Percentiles rank a stretch among this genome's conserved stretches.
Evolutionary conservation across 2,888 invertebrate species (phyloP).

Genomic region (Drosophila borborema): DNA sequence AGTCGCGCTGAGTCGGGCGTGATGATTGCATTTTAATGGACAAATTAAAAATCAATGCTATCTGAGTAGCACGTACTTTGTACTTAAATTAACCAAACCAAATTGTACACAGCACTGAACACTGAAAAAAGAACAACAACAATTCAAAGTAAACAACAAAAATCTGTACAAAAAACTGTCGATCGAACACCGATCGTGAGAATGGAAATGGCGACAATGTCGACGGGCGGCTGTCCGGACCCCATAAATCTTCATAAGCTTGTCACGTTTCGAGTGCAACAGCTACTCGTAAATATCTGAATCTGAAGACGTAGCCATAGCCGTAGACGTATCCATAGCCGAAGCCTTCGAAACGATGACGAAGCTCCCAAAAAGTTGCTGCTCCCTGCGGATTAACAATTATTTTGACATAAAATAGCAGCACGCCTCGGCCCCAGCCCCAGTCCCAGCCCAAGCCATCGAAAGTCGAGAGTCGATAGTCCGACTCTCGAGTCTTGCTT

Average conservation of each 20-base stretch:
- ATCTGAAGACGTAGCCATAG: constrained; percentile 25
- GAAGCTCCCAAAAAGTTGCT: constrained; percentile 48
- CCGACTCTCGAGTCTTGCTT: constrained; percentile 9
- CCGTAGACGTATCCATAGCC: constrained; percentile 13
- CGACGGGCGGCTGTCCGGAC: constrained; percentile 67
- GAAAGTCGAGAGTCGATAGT: constrained; percentile 28
- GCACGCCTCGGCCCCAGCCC: constrained; percentile 41
- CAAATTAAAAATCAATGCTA: constrained; percentile 83
- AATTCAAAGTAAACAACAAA: constrained; percentile 11
- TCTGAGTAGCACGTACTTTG: constrained; percentile 70
- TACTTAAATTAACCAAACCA: constrained; percentile 72
- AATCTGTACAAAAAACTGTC: constrained; percentile 60
- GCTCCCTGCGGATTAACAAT: constrained; percentile 72
- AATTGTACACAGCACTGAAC: constrained; percentile 36
- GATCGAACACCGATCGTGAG: constrained; percentile 83
- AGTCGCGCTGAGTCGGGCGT: constrained; percentile 51
- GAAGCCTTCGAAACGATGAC: constrained; percentile 44
- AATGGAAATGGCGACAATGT: constrained; percentile 82
- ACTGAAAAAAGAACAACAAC: constrained; percentile 10
- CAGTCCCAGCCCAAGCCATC: neutral
- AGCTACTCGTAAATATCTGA: constrained; percentile 81
- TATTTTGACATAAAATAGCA: constrained; percentile 78
- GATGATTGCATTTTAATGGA: constrained; percentile 84
- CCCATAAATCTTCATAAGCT: constrained; percentile 84
- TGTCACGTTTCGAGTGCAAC: constrained; percentile 84